Conservation (phyloP, 2,797 vertebrate genomes). For the Alectoris magna region DNA sequence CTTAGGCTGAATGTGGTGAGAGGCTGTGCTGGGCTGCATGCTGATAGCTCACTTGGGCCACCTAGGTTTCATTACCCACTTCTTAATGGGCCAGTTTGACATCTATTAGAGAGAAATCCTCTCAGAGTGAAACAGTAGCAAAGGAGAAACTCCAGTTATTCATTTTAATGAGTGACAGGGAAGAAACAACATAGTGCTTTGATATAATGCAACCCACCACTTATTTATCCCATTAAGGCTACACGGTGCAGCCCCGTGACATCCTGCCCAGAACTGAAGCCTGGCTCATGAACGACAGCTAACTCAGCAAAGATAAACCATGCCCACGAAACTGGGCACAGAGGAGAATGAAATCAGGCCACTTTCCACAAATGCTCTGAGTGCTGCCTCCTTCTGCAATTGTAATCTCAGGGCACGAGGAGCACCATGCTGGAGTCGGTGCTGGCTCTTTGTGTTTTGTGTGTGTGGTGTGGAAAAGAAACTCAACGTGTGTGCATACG, state of each 20-base stretch:
- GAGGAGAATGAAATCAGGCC: neutral
- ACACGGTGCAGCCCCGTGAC: neutral
- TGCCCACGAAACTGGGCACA: neutral
- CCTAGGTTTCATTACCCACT: constrained; percentile 73
- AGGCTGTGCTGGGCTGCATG: constrained; percentile 55
- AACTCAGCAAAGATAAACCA: neutral
- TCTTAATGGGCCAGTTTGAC: constrained; percentile 68
- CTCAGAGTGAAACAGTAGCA: constrained; percentile 60
- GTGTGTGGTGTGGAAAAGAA: fast-evolving
- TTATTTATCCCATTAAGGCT: constrained; percentile 56
- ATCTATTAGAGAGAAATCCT: constrained; percentile 70
- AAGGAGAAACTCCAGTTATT: constrained; percentile 62
- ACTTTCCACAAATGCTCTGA: neutral
- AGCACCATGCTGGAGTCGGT: neutral
- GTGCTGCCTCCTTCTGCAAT: neutral
- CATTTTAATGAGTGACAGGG: constrained; percentile 68
- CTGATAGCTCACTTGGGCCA: constrained; percentile 68
- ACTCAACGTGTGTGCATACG: fast-evolving
- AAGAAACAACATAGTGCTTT: constrained; percentile 60
- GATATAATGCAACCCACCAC: constrained; percentile 28
- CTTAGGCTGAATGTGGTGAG: constrained; percentile 48
- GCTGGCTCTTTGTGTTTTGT: neutral
- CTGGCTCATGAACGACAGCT: constrained; percentile 7
- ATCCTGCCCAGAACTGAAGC: constrained; percentile 11
- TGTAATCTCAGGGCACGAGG: fast-evolving